phyloP scores from a whole-genome alignment of 2,797 vertebrate genomes.

The Cuniculus paca region DNA sequence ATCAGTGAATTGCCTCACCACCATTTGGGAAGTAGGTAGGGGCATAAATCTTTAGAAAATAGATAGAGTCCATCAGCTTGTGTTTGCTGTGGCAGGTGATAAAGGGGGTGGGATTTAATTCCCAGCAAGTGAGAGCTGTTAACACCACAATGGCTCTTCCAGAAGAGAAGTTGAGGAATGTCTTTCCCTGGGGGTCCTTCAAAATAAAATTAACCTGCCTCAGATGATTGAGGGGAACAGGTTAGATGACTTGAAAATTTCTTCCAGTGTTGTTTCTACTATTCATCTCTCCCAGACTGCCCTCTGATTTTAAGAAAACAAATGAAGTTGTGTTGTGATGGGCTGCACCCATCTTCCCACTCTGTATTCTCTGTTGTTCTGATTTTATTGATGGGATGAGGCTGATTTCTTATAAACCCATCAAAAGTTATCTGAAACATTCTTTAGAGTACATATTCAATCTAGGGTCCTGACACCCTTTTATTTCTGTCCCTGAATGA shows the following conservation, averaged over 20 bases:
- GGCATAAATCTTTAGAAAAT: constrained; percentile 51
- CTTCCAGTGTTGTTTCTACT: background rate
- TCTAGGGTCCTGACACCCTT: background rate
- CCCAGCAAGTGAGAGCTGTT: background rate
- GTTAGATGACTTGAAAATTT: constrained; percentile 26
- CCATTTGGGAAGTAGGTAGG: background rate
- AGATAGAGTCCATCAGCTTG: background rate
- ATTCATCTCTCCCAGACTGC: background rate
- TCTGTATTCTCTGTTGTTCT: background rate
- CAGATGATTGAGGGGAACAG: constrained; percentile 34
- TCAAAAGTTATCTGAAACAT: constrained; percentile 16
- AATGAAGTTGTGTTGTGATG: background rate
- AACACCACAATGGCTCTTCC: background rate
- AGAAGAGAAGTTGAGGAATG: background rate
- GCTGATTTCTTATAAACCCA: background rate
- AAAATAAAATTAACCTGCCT: constrained; percentile 57
- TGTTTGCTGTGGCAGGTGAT: constrained; percentile 54
- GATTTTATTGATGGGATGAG: background rate
- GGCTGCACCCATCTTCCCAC: background rate
- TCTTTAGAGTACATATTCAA: background rate
- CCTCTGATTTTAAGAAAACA: background rate
- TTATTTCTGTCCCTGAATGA: background rate
- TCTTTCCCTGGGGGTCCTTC: constrained; percentile 40
- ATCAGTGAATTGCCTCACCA: background rate
- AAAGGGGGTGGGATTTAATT: constrained; percentile 42